phyloP scores from a whole-genome alignment of 2,888 invertebrate genomes.

The Podotricha telesiphe region DNA sequence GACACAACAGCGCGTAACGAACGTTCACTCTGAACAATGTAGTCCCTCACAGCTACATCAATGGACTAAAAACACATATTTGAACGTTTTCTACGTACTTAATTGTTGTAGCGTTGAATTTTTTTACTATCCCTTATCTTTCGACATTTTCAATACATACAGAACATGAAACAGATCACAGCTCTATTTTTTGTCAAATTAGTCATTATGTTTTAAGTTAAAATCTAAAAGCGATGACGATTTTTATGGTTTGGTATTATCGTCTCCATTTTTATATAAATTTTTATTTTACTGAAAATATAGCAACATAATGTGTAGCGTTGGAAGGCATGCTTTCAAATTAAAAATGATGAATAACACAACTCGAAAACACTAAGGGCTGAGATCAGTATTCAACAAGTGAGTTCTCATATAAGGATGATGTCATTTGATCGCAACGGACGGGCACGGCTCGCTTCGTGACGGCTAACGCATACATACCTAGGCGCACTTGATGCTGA shows the following conservation, averaged over 20 bases:
- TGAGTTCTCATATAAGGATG: slow-evolving; percentile 49
- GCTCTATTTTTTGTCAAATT: too few species aligned
- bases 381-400: slow-evolving; percentile 31
- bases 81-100: slow-evolving; percentile 1
- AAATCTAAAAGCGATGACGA: too few species aligned
- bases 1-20: slow-evolving; percentile 30
- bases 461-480: slow-evolving; percentile 59
- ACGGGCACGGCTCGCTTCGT: slow-evolving; percentile 67
- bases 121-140: not conserved
- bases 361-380: slow-evolving; percentile 1
- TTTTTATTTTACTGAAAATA: too few species aligned
- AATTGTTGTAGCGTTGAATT: not conserved
- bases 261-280: not conserved
- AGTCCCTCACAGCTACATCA: slow-evolving; percentile 27
- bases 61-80: slow-evolving; percentile 22
- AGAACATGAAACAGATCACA: not conserved
- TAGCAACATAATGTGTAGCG: not conserved
- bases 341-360: not conserved
- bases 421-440: slow-evolving; percentile 75
- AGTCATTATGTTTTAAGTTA: too few species aligned
- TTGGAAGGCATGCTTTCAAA: not conserved
- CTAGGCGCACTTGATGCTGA: slow-evolving; percentile 58
- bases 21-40: slow-evolving; percentile 34
- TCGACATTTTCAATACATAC: not conserved
- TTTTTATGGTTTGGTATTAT: not conserved